Evolutionary conservation across 2,113 vertebrate species (phyloP), one percentile per base, ranked within the genome.

Genomic region (Himantopus leucocephalus): DNA sequence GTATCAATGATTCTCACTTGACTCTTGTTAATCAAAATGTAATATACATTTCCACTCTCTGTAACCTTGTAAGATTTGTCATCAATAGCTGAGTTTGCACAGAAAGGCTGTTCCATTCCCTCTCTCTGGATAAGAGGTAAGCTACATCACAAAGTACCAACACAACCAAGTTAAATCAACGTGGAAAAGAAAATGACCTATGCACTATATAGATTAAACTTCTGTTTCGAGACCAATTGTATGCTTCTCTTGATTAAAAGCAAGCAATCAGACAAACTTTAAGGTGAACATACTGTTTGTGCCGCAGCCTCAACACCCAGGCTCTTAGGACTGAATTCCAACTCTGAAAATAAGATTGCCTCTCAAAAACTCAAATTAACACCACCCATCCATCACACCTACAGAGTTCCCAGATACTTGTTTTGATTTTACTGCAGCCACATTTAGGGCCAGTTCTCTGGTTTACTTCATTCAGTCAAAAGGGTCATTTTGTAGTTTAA

Each of bases 21-120:
- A 80, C 62, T 96, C 81, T 47, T 45, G 59, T 75, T 88, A 95
- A 95, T 94, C 43, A 64, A 91, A 94, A 93, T 26, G 47, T 71
- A 94, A 96, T 78, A 87, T 4, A 83, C 26, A 71, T 83, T 90
- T 88, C 95, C 90, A 90, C 83, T 97, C 90, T 75, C 68, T 63
- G 37, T 37, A 94, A 76, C 64, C 88, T 78, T 71, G 5, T 32
- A 87, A 66, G 63, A 77, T 70, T 68, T 72, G n/a, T 86, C 88
- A 92, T 92, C 32, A n/a, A 94, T 34, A 90, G 68, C 79, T 47
- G 66, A 85, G 59, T 73, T 66, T 70, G 67, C 3, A 4, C 70
- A 89, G 71, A 91, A 92, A 92, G 43, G 35, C 63, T 90, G 37
- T 86, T 81, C 63, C 58, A 17, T 43, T 64, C 53, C 67, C 78